These are phyloP conservation scores for Isurus oxyrinchus DNA, from an alignment of 2,113 vertebrate genomes.

Conservation along the genomic window DNA sequence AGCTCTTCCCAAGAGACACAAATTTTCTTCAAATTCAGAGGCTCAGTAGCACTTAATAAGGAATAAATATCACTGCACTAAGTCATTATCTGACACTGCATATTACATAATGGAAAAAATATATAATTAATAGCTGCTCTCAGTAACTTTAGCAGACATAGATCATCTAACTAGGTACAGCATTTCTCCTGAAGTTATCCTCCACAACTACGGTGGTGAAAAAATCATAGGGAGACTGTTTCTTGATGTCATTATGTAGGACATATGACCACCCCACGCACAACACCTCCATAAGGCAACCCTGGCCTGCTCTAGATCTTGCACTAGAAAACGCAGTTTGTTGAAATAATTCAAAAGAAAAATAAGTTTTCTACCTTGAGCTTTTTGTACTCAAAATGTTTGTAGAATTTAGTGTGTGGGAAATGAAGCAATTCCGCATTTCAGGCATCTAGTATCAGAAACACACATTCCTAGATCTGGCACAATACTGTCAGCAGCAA, in stretches of 20 bases:
- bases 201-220: not conserved
- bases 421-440: not conserved
- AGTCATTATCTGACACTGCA: slow-evolving; percentile 29
- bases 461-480: not conserved
- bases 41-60: slow-evolving; percentile 16
- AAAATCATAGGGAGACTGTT: not conserved
- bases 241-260: not conserved
- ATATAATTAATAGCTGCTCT: slow-evolving; percentile 14
- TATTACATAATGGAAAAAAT: slow-evolving; percentile 20
- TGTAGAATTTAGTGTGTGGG: not conserved
- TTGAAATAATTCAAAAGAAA: not conserved
- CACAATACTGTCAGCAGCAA: not conserved
- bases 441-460: not conserved
- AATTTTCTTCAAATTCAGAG: slow-evolving; percentile 23
- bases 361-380: not conserved
- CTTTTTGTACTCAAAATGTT: not conserved
- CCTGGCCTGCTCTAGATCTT: not conserved
- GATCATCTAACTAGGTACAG: not conserved
- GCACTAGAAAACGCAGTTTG: not conserved
- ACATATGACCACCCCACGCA: not conserved
- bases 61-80: slow-evolving; percentile 26
- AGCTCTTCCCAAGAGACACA: slow-evolving; percentile 21
- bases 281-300: not conserved
- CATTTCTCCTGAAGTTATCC: not conserved
- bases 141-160: not conserved